A percentile compares a stretch with the other conserved stretches of the same genome.
Conservation (phyloP, 92 coral and sea anemone species). For the Meandrina meandrites region DNA sequence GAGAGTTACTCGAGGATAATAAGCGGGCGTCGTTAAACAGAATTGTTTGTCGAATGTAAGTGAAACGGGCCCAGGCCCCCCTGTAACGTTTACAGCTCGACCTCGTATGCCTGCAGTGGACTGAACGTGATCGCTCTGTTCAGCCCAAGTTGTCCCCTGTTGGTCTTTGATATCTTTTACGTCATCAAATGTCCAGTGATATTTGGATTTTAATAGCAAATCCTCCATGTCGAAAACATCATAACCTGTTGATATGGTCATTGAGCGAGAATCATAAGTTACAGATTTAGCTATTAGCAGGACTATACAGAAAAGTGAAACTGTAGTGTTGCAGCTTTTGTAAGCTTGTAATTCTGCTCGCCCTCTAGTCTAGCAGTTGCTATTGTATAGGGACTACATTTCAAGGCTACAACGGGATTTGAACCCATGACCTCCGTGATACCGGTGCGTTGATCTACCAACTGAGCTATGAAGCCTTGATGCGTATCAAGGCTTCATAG, state of each 20-base stretch:
- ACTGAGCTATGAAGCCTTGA: no score
- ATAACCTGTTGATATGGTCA: slow-evolving; percentile 6
- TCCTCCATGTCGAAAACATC: neutral
- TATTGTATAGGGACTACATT: no score
- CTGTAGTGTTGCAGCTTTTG: no score
- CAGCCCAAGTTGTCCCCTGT: slow-evolving; percentile 14
- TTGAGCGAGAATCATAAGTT: neutral
- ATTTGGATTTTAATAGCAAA: neutral
- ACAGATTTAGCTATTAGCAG: no score
- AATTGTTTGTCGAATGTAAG: neutral
- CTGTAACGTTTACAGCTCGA: neutral
- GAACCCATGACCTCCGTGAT: no score
- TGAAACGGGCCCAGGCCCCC: slow-evolving; percentile 5
- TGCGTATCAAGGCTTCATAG: no score
- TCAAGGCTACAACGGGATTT: no score
- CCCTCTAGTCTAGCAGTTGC: no score
- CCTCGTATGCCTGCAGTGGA: slow-evolving; percentile 12
- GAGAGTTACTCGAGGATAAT: neutral
- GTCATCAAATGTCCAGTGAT: slow-evolving; percentile 38
- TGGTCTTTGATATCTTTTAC: slow-evolving; percentile 10
- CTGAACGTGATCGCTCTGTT: neutral
- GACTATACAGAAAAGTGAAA: no score
- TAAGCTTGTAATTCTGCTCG: no score
- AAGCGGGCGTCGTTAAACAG: neutral
- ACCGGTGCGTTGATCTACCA: no score